Evolutionary conservation across 2,113 vertebrate species (phyloP).

Genomic region (Mesoclemmys tuberculata): DNA sequence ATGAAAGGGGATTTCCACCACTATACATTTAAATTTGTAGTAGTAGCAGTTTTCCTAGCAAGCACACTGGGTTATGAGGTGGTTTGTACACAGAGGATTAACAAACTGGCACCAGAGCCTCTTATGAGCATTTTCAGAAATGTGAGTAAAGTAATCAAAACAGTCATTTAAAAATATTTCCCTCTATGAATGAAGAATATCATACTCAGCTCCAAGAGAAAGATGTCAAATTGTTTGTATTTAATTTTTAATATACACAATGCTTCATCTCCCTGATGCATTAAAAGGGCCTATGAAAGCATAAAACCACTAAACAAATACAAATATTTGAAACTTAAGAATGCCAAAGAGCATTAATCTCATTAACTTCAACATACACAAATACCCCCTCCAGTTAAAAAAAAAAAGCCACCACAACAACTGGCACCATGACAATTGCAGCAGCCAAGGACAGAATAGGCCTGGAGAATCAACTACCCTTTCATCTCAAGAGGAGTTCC

Average conservation of each 20-base stretch:
- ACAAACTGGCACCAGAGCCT: background rate
- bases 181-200: background rate
- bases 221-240: background rate
- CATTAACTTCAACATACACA: background rate
- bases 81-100: background rate
- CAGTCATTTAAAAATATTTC: background rate
- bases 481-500: background rate
- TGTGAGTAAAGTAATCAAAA: background rate
- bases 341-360: background rate
- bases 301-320: background rate
- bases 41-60: background rate
- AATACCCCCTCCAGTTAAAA: background rate
- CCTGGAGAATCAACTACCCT: background rate
- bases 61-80: background rate
- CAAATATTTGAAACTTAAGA: background rate
- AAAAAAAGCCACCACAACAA: background rate
- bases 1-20: background rate
- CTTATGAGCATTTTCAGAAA: background rate
- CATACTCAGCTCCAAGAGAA: background rate
- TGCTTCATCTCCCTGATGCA: background rate
- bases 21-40: background rate
- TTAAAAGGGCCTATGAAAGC: background rate
- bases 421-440: background rate
- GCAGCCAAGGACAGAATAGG: background rate
- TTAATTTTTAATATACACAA: background rate